A percentile compares a stretch with the other conserved stretches of the same genome.
phyloP scores from a whole-genome alignment of 2,888 invertebrate species.

The Prosopocoilus inquinatus region DNA sequence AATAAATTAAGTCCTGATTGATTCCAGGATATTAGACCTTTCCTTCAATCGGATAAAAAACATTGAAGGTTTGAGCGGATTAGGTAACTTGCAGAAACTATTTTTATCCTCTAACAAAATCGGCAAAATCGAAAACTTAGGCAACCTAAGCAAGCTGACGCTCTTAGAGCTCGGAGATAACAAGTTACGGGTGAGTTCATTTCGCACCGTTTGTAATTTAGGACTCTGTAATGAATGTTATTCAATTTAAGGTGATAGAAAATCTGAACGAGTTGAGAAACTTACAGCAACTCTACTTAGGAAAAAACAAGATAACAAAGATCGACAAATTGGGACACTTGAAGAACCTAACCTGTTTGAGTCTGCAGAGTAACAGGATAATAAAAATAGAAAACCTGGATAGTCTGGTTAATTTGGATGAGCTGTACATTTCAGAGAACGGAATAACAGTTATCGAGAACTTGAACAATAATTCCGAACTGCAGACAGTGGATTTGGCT shows the following conservation, averaged over 20 bases:
- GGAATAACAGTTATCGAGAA: slow-evolving; percentile 78
- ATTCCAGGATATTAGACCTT: slow-evolving; percentile 80
- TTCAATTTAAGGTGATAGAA: slow-evolving; percentile 67
- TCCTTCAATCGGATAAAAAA: slow-evolving; percentile 92
- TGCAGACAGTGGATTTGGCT: slow-evolving; percentile 89
- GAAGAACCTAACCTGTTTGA: slow-evolving; percentile 72
- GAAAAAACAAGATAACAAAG: slow-evolving; percentile 91
- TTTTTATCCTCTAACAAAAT: slow-evolving; percentile 91
- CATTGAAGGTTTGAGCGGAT: slow-evolving; percentile 76
- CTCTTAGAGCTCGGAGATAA: slow-evolving; percentile 95
- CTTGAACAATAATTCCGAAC: slow-evolving; percentile 64
- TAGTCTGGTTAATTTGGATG: slow-evolving; percentile 66
- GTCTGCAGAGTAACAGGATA: slow-evolving; percentile 89
- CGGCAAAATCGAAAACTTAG: slow-evolving; percentile 81
- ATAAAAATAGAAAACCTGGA: slow-evolving; percentile 82
- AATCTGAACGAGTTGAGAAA: slow-evolving; percentile 75
- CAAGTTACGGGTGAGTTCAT: slow-evolving; percentile 69
- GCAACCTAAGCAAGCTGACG: slow-evolving; percentile 72
- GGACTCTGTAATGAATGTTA: not conserved
- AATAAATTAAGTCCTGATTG: slow-evolving; percentile 14
- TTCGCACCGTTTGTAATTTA: not conserved
- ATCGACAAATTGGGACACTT: slow-evolving; percentile 79
- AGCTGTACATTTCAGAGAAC: slow-evolving; percentile 90
- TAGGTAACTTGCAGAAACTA: slow-evolving; percentile 76
- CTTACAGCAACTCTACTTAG: slow-evolving; percentile 79